Evolutionary conservation across 2,113 vertebrate species (phyloP), one percentile per base, ranked within the genome.

Genomic region (Diadophis punctatus): DNA sequence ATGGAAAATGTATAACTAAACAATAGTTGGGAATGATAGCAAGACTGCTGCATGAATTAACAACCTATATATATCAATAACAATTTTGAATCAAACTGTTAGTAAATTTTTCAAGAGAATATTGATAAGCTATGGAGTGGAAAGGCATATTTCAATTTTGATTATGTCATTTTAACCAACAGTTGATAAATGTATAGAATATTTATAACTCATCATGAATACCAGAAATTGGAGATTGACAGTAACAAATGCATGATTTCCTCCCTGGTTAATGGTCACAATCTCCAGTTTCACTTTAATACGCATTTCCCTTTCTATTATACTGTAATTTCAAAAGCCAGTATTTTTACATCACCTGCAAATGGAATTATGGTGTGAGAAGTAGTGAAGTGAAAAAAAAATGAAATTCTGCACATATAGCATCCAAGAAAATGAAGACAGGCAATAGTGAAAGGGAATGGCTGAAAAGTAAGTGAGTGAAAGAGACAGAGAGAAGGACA

Each of bases 401-500:
- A 95, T 88, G 58, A 51, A 63, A 63, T n/a, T 34, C 22, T 91
- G 27, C 52, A 89, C 60, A 63, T 68, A 52, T n/a, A 87, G 94
- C 95, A 97, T 94, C 93, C 90, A 96, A 94, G 96, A 96, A 95
- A 96, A 94, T 94, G 94, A 96, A 93, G 96, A 94, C 74, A 96
- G 91, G 94, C 89, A 96, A 86, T 95, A 94, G 96, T 96, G 92
- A 90, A 91, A 96, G 95, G 84, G 86, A 96, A 94, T 43, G 95
- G 95, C 95, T 94, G 39, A 87, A 88, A 96, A 93, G 94, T 93
- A 93, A 95, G 96, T 97, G 95, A 98, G 97, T 97, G 51, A 97
- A 98, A 98, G 97, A 97, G 97, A 97, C 95, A 98, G 97, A 97
- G 51, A 97, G 98, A 98, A 98, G 97, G 97, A 97, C 96, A 97